Conservation (phyloP, 1,140 invertebrate genomes). For the Hylaeus anthracinus region DNA sequence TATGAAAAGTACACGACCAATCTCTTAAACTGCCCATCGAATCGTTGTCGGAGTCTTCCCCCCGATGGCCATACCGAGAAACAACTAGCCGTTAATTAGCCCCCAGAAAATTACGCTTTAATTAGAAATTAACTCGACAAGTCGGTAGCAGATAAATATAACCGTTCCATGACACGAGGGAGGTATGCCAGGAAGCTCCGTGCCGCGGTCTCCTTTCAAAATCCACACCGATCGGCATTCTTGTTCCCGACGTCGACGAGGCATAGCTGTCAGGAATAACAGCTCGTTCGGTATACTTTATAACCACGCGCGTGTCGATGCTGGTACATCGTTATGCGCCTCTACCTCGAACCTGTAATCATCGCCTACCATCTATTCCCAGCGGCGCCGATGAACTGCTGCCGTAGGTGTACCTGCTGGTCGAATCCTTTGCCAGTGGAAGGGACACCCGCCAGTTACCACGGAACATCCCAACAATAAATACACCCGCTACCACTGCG, state of each 20-base stretch:
- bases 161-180: neutral
- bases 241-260: neutral
- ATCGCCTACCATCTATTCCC: slow-evolving; percentile 63
- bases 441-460: slow-evolving; percentile 36
- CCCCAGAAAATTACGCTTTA: neutral
- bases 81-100: neutral
- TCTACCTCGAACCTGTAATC: slow-evolving; percentile 55
- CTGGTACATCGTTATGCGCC: slow-evolving; percentile 54
- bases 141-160: neutral
- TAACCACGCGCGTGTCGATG: slow-evolving; percentile 57
- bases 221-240: slow-evolving; percentile 26
- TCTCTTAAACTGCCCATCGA: too few species aligned
- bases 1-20: too few species aligned
- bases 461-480: slow-evolving; percentile 47
- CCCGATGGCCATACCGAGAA: too few species aligned
- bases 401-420: slow-evolving; percentile 30
- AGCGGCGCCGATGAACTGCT: slow-evolving; percentile 25
- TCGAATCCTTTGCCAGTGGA: slow-evolving; percentile 28
- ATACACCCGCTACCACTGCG: slow-evolving; percentile 37
- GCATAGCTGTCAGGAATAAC: slow-evolving; percentile 55
- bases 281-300: slow-evolving; percentile 58
- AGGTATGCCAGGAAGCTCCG: neutral
- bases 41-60: too few species aligned
- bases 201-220: neutral
- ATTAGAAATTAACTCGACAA: slow-evolving; percentile 20